Base-by-base conservation (phyloP, 1,140 invertebrate species). In the Telenomus remus region DNA sequence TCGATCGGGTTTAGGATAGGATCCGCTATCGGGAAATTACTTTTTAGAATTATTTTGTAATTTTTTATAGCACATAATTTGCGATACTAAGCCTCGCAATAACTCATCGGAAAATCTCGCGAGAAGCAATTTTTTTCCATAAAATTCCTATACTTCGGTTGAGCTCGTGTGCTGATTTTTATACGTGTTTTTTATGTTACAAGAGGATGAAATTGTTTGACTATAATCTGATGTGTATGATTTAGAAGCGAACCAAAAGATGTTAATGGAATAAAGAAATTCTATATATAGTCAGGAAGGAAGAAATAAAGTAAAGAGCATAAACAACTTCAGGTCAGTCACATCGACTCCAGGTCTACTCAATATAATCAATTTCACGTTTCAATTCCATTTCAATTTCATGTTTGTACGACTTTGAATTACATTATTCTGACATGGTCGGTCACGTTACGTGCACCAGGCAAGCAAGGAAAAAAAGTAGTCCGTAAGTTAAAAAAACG, bases 341-440 rank as follows among this genome's bases (percentile, higher is more conserved):
- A 65, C 55, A 54, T 65, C 48, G 59, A 47, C 39, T 64, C 54
- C 53, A 53, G 39, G 48, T 72, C 59, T 64, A 59, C 64, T 59
- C 69, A 59, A 72, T 72, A 72, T 72, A 72, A 72, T 72, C 69
- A 64, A 72, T 72, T 72, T 72, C 69, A 72, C 69, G 60, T 72
- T 72, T 72, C 69, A 72, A 72, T 72, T 72, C 69, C 59, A 59
- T 72, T 72, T 72, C 69, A 72, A 72, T 72, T 72, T 72, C 69
- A 72, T 73, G 69, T 73, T 73, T 65, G 61, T 73, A 73, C 60
- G 69, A 72, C 60, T 65, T 54, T 15, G 60, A 72, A 72, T 72
- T 72, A 72, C 69, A 60, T 72, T 72, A 64, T 72, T 72, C 64
- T 72, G 68, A 63, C 47, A 51, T 71, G 59, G 53, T 46, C 68